Percentiles rank a stretch among this genome's conserved stretches.
phyloP scores from a whole-genome alignment of 1,140 invertebrate species.

The Reticulitermes speratus region DNA sequence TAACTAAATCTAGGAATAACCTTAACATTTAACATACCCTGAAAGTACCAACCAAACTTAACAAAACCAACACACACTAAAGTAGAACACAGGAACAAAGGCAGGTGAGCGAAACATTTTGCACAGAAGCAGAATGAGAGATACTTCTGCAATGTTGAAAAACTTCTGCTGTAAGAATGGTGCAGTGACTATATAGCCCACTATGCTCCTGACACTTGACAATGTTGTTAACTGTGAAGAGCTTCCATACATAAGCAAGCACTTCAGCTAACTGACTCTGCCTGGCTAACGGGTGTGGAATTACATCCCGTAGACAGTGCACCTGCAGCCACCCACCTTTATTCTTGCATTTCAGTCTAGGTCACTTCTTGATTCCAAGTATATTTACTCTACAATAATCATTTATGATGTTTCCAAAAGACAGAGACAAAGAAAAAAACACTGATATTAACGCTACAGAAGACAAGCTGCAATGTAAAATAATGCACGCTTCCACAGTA shows the following conservation, averaged over 20 bases:
- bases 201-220: neutral
- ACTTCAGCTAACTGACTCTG: neutral
- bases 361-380: neutral
- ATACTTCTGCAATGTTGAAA: too few species aligned
- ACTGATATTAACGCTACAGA: neutral
- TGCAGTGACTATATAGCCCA: neutral
- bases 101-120: too few species aligned
- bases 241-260: neutral
- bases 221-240: neutral
- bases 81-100: too few species aligned
- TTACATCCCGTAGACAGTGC: too few species aligned
- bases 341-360: too few species aligned
- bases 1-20: neutral
- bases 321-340: too few species aligned
- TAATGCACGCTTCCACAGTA: neutral
- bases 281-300: too few species aligned
- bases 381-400: neutral
- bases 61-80: neutral
- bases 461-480: neutral
- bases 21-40: slow-evolving; percentile 8
- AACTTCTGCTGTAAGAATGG: too few species aligned
- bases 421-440: neutral
- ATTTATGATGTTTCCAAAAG: neutral
- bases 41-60: neutral
- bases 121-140: too few species aligned